Conservation (phyloP, 2,888 invertebrate genomes). For the Luperina testacea region DNA sequence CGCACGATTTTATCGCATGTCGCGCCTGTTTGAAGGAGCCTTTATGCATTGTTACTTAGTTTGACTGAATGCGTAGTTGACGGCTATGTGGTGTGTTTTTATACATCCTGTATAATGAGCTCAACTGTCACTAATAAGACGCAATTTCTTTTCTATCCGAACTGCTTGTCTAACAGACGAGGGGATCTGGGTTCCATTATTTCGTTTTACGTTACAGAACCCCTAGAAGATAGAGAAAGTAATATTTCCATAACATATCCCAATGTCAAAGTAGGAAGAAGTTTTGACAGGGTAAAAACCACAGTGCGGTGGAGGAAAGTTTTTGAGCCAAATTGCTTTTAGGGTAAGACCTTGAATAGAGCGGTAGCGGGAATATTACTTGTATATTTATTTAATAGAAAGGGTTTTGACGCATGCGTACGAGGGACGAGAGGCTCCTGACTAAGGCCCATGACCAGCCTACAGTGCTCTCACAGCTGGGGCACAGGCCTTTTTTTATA, state of each 20-base stretch:
- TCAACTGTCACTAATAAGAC: neutral
- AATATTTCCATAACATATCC: constrained; percentile 55
- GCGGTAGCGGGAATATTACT: constrained; percentile 45
- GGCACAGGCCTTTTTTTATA: too few species aligned
- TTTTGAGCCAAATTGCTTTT: constrained; percentile 26
- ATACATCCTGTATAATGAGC: too few species aligned
- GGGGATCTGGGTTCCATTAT: neutral
- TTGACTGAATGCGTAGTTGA: too few species aligned
- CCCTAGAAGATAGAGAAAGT: constrained; percentile 26
- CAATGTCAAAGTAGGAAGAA: constrained; percentile 55
- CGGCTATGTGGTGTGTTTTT: too few species aligned
- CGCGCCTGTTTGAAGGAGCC: too few species aligned
- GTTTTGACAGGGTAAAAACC: constrained; percentile 63
- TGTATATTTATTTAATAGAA: neutral
- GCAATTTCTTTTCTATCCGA: neutral
- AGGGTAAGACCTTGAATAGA: neutral
- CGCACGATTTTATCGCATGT: too few species aligned
- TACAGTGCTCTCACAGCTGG: too few species aligned
- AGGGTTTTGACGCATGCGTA: neutral
- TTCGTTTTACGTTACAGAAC: neutral
- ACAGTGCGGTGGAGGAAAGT: constrained; percentile 26
- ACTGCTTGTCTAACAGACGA: neutral
- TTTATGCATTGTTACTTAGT: too few species aligned
- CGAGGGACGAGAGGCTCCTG: neutral
- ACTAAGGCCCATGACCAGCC: neutral